Evolutionary conservation across 37 sponge, comb jelly and placozoan species (phyloP), one percentile per base, ranked within the genome.

Genomic region (Beroe forskalii): DNA sequence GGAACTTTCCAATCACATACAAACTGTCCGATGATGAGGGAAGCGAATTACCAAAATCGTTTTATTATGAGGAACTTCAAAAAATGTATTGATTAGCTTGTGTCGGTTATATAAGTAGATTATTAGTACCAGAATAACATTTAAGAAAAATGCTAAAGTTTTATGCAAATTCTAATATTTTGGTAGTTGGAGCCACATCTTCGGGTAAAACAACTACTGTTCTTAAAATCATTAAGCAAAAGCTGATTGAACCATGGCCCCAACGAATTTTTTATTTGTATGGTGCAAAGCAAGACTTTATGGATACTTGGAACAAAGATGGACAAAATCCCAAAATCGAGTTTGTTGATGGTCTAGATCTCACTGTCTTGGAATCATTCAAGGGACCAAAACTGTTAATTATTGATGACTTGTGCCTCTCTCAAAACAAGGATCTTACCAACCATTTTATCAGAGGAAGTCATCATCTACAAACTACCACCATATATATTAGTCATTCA

Each of bases 91-190:
- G 66, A 63, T 17, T 48, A 17, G 55, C 12, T 6, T 48, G 55
- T 48, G 6, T 6, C 55, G 55, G 55, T 48, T 48, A 48, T 48
- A 48, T 48, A 48, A 48, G 55, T 48, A 12, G 12, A 48, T 17
- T 48, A 12, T 48, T 17, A 48, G 6, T 17, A 48, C 6, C 55
- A 48, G 55, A 48, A 48, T 48, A 12, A 48, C 6, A 17, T 6
- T 48, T n/a, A n/a, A n/a, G n/a, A 63, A 63, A 35, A 69, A 69
- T 69, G 72, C 32, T 69, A 1, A 69, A 44, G 44, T 80, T 80
- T 38, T 69, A 69, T 69, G 86, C 86, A 42, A 80, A 80, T 44
- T 80, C 86, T 22, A 80, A 80, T 80, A 80, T 80, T 44, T n/a
- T 80, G 25, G 86, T 80, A 0, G 55, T 80, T 41, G 86, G 86